A percentile compares a stretch with the other conserved stretches of the same genome.
Evolutionary conservation across 2,888 invertebrate species (phyloP).

Genomic region (Latrodectus elegans): DNA sequence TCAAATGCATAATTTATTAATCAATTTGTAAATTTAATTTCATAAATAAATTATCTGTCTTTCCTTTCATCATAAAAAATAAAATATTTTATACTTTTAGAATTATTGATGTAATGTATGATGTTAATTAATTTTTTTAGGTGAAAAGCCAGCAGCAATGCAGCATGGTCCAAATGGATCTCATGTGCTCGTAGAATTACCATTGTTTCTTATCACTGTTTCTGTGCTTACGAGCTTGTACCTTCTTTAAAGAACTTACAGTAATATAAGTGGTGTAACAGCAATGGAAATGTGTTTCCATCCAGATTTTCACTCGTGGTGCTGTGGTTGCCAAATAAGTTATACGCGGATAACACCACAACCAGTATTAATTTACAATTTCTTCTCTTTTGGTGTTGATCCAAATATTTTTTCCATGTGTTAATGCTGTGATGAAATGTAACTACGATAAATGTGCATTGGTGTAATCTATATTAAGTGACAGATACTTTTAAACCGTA

Average conservation of each 20-base stretch:
- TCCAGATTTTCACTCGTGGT: neutral
- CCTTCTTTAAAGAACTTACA: slow-evolving; percentile 7
- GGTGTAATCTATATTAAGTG: neutral
- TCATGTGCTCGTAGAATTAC: neutral
- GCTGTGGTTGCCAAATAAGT: neutral
- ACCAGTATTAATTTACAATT: slow-evolving; percentile 26
- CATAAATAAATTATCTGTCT: no score
- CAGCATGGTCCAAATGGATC: slow-evolving; percentile 56
- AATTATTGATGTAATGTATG: no score
- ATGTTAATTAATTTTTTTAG: slow-evolving; percentile 20
- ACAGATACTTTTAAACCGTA: neutral
- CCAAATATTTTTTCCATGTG: slow-evolving; percentile 17
- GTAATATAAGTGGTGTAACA: neutral
- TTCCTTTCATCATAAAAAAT: no score
- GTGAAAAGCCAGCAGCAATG: slow-evolving; percentile 64
- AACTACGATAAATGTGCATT: neutral
- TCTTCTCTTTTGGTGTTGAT: slow-evolving; percentile 10
- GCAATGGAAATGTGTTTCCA: neutral
- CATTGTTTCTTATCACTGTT: slow-evolving; percentile 1
- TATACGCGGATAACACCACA: neutral
- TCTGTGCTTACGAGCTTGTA: slow-evolving; percentile 13
- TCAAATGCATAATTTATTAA: no score
- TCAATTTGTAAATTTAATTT: no score
- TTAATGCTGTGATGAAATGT: slow-evolving; percentile 41
- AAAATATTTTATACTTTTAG: no score